Evolutionary conservation across 2,113 vertebrate species (phyloP).

Genomic region (Hippolais icterina): DNA sequence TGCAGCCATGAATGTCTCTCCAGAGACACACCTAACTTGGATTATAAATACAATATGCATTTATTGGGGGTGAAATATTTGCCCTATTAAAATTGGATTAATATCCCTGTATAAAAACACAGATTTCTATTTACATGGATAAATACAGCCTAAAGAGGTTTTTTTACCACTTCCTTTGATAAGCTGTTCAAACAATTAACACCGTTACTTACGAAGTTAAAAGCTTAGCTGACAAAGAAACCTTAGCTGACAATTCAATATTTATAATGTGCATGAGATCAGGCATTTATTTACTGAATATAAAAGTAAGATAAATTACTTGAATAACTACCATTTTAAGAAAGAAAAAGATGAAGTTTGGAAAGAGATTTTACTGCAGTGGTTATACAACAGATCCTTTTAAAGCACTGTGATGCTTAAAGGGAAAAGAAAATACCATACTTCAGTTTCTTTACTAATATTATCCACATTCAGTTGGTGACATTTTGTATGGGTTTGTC

Average conservation of each 20-base stretch:
- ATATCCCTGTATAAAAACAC: neutral
- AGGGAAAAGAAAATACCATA: neutral
- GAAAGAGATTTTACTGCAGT: neutral
- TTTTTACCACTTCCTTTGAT: neutral
- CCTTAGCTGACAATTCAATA: neutral
- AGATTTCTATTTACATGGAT: neutral
- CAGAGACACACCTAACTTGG: neutral
- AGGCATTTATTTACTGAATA: neutral
- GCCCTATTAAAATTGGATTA: neutral
- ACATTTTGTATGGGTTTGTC: neutral
- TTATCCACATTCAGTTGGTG: neutral
- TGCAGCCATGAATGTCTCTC: neutral
- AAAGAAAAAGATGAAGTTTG: neutral
- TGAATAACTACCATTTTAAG: neutral
- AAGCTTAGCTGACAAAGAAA: neutral
- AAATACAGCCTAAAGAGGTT: neutral
- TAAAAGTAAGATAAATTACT: neutral
- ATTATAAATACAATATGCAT: neutral
- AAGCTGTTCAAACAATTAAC: neutral
- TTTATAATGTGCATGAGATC: neutral
- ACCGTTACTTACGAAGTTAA: neutral
- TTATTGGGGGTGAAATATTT: neutral
- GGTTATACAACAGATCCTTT: neutral
- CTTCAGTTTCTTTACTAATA: neutral
- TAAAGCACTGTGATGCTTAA: neutral